Base-by-base conservation (phyloP, 2,797 vertebrate species). In the Sebastes iracundus region DNA sequence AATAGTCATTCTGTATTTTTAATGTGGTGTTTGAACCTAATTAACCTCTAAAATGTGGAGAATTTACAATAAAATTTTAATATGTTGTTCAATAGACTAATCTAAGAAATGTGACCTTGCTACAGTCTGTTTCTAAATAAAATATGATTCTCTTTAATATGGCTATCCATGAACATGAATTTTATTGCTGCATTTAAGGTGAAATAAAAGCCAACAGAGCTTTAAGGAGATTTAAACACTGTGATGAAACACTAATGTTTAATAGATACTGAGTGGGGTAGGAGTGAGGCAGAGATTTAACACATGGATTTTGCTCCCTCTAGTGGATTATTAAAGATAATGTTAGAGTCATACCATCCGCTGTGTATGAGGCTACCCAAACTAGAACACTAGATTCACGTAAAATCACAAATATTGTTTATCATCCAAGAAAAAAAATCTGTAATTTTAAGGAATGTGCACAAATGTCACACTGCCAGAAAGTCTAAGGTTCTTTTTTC, bases 291-390 rank as follows among this genome's bases (percentile, higher is more conserved):
- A 12, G 14, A 49, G 14, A 32, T 71, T 60, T 9, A 77, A 60
- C 18, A 55, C 30, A 11, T 80, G 83, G 55, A 52, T 79, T 74
- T 49, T 72, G 80, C 87, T 13, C 93, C 93, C 87, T 91, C 94
- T 95, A 91, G 91, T 87, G 94, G 91, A 71, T 35, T 6, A 4
- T 67, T 49, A 18, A 7, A 42, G 52, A 16, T 20, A 20, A 42
- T 53, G 55, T 80, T 49, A 38, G 61, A 70, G 23, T 23, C 10
- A 38, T 20, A 14, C 1, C 2, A 42, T 22, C 11, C 22, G 16
- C 8, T 27, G 25, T 61, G 22, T 22, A 28, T 49, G 16, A 69
- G 1, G 20, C 4, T 11, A 38, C 14, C 0, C 11, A 28, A 65
- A 27, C 27, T 38, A 38, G 35, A 35, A 20, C 23, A 27, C 4